phyloP scores from a whole-genome alignment of 2,888 invertebrate species.

The Spisula subtruncata region DNA sequence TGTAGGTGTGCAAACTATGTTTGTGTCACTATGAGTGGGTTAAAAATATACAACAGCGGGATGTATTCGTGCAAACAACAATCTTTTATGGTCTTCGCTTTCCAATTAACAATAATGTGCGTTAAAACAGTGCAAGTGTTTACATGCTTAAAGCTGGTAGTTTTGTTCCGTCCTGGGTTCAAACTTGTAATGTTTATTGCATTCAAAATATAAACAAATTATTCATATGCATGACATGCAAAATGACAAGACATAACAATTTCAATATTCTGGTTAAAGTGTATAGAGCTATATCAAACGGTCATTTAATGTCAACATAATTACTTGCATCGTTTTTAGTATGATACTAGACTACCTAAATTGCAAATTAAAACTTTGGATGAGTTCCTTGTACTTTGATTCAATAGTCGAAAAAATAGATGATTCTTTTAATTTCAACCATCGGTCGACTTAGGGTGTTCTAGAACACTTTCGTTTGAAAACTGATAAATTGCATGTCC shows the following conservation, averaged over 20 bases:
- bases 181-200: slow-evolving; percentile 20
- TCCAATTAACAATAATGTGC: slow-evolving; percentile 16
- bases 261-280: too few species aligned
- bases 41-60: not conserved
- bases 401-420: too few species aligned
- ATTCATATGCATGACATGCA: not conserved
- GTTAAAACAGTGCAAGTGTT: slow-evolving; percentile 13
- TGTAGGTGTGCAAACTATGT: not conserved
- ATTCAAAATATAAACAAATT: not conserved
- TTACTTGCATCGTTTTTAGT: too few species aligned
- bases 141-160: not conserved
- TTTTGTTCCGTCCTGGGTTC: not conserved
- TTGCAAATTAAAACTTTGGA: too few species aligned
- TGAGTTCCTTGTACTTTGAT: too few species aligned
- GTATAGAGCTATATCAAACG: too few species aligned
- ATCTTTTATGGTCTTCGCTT: not conserved
- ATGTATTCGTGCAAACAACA: not conserved
- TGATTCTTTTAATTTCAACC: too few species aligned
- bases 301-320: too few species aligned
- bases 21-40: not conserved
- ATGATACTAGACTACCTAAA: too few species aligned
- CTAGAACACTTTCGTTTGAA: too few species aligned
- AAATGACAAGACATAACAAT: not conserved
- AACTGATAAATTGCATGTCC: too few species aligned
- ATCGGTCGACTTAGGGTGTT: too few species aligned